These are phyloP conservation scores for Sepiola atlantica DNA, from an alignment of 2,888 invertebrate genomes.

Conservation along the genomic window DNA sequence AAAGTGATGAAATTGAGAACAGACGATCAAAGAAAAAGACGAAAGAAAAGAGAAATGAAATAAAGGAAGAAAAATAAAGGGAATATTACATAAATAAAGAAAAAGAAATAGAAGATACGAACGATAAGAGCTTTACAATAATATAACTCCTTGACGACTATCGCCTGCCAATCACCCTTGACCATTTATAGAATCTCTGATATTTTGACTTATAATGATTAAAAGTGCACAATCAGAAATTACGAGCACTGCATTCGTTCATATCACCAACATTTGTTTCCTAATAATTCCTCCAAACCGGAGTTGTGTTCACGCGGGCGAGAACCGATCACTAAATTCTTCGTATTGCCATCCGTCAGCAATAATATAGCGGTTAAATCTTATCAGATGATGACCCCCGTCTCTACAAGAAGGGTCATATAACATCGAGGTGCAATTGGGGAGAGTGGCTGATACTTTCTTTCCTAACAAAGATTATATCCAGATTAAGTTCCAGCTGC, in stretches of 20 bases:
- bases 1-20: background rate
- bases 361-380: background rate
- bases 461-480: background rate
- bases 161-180: background rate
- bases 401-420: background rate
- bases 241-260: background rate
- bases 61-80: background rate
- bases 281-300: background rate
- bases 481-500: background rate
- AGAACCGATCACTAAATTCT: background rate
- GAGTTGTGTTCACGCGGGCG: background rate
- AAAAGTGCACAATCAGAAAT: conserved; percentile 4
- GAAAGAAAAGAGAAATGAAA: background rate
- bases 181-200: background rate
- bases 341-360: background rate
- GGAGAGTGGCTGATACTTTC: background rate
- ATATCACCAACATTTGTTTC: background rate
- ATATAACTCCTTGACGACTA: background rate
- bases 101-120: background rate
- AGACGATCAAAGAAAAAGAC: background rate
- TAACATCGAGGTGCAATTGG: background rate
- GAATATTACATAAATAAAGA: background rate
- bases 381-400: conserved; percentile 20
- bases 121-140: background rate
- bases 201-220: conserved; percentile 13